These are phyloP conservation scores for Balanococcus diminutus DNA, from an alignment of 2,888 invertebrate species.

Conservation along the genomic window DNA sequence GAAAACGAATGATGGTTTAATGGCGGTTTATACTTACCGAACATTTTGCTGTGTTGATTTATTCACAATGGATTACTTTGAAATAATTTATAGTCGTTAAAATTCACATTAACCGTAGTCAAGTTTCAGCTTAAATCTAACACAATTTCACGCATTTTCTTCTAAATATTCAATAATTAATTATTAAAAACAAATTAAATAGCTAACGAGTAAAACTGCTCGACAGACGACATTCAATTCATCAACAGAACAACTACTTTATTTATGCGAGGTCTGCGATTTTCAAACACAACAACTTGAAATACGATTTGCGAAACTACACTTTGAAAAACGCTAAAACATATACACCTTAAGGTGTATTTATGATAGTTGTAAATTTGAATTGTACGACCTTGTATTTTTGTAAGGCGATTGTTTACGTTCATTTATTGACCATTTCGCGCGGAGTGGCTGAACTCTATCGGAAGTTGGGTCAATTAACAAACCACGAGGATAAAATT, in stretches of 20 bases:
- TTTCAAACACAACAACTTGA: background rate
- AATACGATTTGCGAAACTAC: background rate
- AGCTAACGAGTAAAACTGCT: background rate
- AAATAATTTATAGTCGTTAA: background rate
- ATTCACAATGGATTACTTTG: background rate
- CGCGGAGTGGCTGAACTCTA: too few species aligned
- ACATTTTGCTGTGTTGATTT: slow-evolving; percentile 19
- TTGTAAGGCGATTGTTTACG: background rate
- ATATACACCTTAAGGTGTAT: background rate
- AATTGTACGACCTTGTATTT: background rate
- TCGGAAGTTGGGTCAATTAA: too few species aligned
- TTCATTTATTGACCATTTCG: too few species aligned
- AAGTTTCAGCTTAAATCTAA: background rate
- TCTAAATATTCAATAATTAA: background rate
- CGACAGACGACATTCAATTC: too few species aligned
- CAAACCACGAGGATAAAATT: too few species aligned
- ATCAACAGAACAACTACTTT: too few species aligned
- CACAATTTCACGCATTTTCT: background rate
- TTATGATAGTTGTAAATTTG: background rate
- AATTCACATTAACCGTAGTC: background rate
- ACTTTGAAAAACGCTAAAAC: background rate
- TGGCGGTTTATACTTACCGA: background rate
- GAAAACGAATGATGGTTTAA: background rate
- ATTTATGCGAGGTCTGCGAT: background rate
- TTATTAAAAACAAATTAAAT: background rate